Evolutionary conservation across 2,113 vertebrate species (phyloP).

Genomic region (Scolopax mira): DNA sequence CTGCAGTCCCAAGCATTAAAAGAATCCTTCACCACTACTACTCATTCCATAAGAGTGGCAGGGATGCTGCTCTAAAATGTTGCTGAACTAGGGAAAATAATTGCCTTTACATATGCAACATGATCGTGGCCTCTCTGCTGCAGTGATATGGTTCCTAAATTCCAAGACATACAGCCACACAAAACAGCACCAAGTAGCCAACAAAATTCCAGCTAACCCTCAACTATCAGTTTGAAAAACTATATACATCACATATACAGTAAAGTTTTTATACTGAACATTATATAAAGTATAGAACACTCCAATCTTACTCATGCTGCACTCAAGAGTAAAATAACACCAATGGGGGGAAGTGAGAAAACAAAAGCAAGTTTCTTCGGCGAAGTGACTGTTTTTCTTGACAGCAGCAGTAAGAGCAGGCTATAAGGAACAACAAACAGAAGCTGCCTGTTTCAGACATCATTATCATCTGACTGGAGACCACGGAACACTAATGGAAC

Average conservation of each 20-base stretch:
- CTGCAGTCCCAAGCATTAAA: background rate
- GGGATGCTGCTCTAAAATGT: background rate
- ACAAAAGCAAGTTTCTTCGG: background rate
- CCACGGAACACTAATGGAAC: background rate
- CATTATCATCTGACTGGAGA: background rate
- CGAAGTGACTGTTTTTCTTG: background rate
- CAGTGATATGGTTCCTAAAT: background rate
- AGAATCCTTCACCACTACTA: background rate
- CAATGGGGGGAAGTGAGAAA: background rate
- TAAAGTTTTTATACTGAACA: background rate
- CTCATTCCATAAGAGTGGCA: background rate
- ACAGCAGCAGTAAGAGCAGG: background rate
- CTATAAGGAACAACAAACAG: background rate
- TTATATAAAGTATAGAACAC: background rate
- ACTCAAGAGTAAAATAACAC: background rate
- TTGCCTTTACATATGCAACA: background rate
- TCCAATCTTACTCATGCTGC: background rate
- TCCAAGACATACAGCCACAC: background rate
- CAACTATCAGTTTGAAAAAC: background rate
- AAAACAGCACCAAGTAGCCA: background rate
- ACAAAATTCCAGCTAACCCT: background rate
- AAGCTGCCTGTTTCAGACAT: background rate
- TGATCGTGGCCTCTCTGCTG: background rate
- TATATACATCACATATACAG: background rate
- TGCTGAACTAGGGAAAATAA: background rate